Percentiles rank a stretch among this genome's conserved stretches.
Evolutionary conservation across 1,140 invertebrate genomes (phyloP).

Genomic region (Caenorhabditis brenneri): DNA sequence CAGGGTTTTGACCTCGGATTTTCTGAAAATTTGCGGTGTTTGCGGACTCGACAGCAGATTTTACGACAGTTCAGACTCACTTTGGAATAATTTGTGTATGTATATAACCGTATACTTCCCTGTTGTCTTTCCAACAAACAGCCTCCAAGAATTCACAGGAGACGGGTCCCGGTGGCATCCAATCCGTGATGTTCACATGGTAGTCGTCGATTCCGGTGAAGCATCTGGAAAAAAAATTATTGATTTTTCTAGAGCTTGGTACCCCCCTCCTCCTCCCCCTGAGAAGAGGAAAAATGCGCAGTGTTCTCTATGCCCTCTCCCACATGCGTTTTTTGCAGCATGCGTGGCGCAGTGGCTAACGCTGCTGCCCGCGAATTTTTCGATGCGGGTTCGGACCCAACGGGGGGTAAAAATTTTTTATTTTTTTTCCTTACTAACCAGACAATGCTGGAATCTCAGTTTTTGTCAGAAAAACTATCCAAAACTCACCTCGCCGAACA

Average conservation of each 20-base stretch:
- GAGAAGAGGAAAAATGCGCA: too few species aligned
- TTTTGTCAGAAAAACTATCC: not conserved
- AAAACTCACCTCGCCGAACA: not conserved
- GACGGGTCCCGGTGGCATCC: not conserved
- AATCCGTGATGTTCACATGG: not conserved
- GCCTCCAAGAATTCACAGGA: slow-evolving; percentile 36
- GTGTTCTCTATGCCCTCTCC: too few species aligned
- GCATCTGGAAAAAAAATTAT: slow-evolving; percentile 20
- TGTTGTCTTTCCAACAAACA: not conserved
- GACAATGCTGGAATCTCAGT: not conserved
- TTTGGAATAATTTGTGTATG: slow-evolving; percentile 32
- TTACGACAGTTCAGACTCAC: not conserved
- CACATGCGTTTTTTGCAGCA: too few species aligned
- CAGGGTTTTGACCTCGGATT: not conserved
- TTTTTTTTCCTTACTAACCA: not conserved
- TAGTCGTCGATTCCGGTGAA: not conserved
- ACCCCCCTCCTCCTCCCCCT: too few species aligned
- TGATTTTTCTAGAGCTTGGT: too few species aligned
- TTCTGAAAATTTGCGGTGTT: not conserved
- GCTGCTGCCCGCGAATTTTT: too few species aligned
- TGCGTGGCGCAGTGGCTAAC: too few species aligned
- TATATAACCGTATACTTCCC: not conserved
- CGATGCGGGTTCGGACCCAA: too few species aligned
- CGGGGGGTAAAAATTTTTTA: not conserved
- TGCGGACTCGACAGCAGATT: not conserved